These are phyloP conservation scores for Hermaeophaga mercurialis DNA, from an alignment of 2,888 invertebrate genomes.

Conservation along the genomic window DNA sequence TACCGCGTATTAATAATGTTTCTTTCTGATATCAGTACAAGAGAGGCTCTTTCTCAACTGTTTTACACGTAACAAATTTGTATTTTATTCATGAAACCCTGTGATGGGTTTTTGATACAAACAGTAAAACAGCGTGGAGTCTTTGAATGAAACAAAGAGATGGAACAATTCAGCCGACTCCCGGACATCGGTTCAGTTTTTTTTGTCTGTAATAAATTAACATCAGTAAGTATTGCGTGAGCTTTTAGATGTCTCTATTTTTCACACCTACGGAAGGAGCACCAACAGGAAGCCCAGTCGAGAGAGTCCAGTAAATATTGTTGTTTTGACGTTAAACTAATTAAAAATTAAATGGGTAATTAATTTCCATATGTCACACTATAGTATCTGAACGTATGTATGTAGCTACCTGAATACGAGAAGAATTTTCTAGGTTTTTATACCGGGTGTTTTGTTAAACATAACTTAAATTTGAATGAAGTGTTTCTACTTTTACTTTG, in stretches of 20 bases:
- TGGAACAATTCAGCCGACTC: conserved; percentile 44
- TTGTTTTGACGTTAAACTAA: not conserved
- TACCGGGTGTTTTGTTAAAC: too few species aligned
- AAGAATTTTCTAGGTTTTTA: too few species aligned
- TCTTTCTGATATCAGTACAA: conserved; percentile 43
- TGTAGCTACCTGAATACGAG: too few species aligned
- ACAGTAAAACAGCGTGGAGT: conserved; percentile 46
- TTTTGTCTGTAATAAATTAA: conserved; percentile 21
- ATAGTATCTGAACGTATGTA: too few species aligned
- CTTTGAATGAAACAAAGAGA: conserved; percentile 45
- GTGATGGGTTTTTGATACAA: conserved; percentile 51
- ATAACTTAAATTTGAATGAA: too few species aligned
- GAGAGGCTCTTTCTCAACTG: conserved; percentile 40
- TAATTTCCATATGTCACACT: too few species aligned
- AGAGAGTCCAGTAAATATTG: not conserved
- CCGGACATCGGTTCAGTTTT: conserved; percentile 35
- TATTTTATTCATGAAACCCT: conserved; percentile 53
- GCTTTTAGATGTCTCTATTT: conserved; percentile 19
- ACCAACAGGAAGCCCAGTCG: not conserved
- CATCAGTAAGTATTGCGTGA: conserved; percentile 12
- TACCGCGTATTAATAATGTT: conserved; percentile 48
- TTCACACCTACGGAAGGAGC: conserved; percentile 23
- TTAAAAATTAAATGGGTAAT: too few species aligned
- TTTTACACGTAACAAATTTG: conserved; percentile 53
- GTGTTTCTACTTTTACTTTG: too few species aligned